Base-by-base conservation (phyloP, 2,888 invertebrate species). In the Oxycera nigricornis region DNA sequence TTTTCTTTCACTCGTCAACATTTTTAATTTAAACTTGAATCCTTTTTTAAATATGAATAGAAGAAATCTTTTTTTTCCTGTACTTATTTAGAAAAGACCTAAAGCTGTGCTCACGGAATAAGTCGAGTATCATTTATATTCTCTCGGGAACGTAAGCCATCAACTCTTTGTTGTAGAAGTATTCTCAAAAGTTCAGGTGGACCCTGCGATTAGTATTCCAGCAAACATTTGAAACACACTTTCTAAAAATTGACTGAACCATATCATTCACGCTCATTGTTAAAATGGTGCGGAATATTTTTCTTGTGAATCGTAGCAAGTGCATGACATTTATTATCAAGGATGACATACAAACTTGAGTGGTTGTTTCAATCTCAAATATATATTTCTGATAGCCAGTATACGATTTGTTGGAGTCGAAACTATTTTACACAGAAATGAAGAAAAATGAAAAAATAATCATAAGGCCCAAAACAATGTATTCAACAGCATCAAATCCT, bases 31-130 rank as follows among this genome's bases (percentile, higher is more conserved):
- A 73, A 65, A 67, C 67, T 70, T 73, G 52, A 73, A 73, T 73
- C 73, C 73, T 73, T 73, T 73, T 73, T 73, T 73, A 73, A 73
- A 73, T 73, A 73, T 73, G 73, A 73, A 73, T 62, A 46, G 62
- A 73, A 73, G 73, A 73, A 73, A 73, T 73, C 73, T 67, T 73
- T 65, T 70, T 70, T 70, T n/a, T n/a, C n/a, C n/a, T 65, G 41
- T 31, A 55, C 14, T 55, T n/a, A 11, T 9, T 30, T 30, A 24
- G 31, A 52, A 30, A 35, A 31, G 52, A 70, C 24, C 7, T 31
- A 55, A 70, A 52, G 52, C 55, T 46, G 14, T 20, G 70, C 70
- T 65, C 39, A 14, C 70, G 52, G 35, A 22, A 55, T 70, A 70
- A 70, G 70, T 70, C 52, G 70, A 70, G 70, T 70, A 70, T 70